Base-by-base conservation (phyloP, 2,797 vertebrate genomes). In the Sebastes nivosus region DNA sequence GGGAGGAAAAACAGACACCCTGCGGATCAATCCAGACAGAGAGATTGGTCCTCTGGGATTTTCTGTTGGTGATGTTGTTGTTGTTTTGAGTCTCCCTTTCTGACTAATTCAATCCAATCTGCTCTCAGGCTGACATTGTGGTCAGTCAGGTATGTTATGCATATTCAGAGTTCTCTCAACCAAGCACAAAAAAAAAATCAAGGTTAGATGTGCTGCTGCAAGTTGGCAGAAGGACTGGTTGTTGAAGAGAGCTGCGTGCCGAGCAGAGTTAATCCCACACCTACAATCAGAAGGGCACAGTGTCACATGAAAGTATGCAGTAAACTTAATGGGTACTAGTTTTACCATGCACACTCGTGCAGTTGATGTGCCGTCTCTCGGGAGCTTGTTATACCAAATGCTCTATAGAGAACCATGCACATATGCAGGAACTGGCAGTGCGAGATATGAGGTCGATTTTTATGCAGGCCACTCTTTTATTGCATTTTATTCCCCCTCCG, bases 301-400 rank as follows among this genome's bases (percentile, higher is more conserved):
- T 79, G 83, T 83, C 65, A 65, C 57, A 55, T 66, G 72, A 78
- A 84, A 85, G 66, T 70, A 77, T 63, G 72, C 72, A 80, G 76
- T 78, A 74, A 70, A 83, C 68, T 52, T 74, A 87, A 89, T 79
- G 81, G 75, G 83, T 79, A 80, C 82, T 30, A 68, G 75, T 67
- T 85, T 83, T 77, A 79, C 79, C 71, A 68, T 71, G 73, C 66
- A 67, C 74, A 59, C 67, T 89, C 83, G 66, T 67, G 77, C 80
- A 58, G 72, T 24, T 82, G 81, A 88, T 80, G 64, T n/a, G 5
- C 57, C 29, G 67, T 78, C 80, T 88, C 83, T 50, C 13, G 66
- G 64, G 84, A 87, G 81, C 83, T 88, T 86, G 76, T 86, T 87
- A 87, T 46, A 73, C 59, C 67, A 81, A 90, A 83, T 50, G 67